Conservation (phyloP, 2,113 vertebrate species). For the Sterrhoptilus dennistouni region DNA sequence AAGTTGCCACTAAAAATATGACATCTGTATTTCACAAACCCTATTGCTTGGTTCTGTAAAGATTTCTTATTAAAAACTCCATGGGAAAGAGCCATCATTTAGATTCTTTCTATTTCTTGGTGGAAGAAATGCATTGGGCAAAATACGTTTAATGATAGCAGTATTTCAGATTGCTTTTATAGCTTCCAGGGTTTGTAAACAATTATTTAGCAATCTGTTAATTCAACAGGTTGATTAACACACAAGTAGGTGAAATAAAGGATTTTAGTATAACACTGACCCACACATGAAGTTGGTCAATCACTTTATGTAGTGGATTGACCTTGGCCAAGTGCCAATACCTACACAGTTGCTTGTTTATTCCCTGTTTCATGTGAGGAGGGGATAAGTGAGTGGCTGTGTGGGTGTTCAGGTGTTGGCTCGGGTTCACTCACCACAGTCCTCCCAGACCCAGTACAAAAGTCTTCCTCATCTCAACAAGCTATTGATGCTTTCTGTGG, state of each 20-base stretch:
- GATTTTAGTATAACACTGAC: background rate
- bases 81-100: background rate
- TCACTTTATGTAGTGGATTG: background rate
- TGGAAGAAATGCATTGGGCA: background rate
- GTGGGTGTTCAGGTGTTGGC: background rate
- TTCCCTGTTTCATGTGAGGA: background rate
- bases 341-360: background rate
- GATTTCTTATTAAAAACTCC: background rate
- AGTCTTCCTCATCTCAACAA: background rate
- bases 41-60: background rate
- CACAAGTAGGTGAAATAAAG: background rate
- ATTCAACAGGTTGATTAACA: background rate
- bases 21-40: background rate
- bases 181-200: background rate
- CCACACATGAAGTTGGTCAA: background rate
- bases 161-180: background rate
- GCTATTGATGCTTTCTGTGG: background rate
- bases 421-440: background rate
- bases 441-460: background rate
- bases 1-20: background rate
- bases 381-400: rapidly evolving
- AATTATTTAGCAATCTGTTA: background rate
- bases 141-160: background rate
- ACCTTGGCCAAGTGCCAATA: background rate
- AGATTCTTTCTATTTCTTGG: background rate